These are phyloP conservation scores for Agrilus mali DNA, from an alignment of 2,888 invertebrate genomes.

Conservation along the genomic window DNA sequence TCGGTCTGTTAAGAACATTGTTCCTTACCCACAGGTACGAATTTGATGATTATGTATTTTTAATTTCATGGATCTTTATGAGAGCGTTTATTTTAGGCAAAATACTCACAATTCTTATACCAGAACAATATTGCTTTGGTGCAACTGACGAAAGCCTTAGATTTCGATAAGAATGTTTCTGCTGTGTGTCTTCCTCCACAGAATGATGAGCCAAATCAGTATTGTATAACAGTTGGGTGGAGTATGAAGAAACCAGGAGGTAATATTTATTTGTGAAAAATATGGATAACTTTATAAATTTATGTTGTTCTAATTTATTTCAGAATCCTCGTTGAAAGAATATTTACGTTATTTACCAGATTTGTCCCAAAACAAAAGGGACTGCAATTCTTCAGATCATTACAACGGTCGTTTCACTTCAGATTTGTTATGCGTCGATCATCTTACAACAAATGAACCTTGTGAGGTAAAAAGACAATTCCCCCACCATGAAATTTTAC, in stretches of 20 bases:
- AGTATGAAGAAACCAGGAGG: slow-evolving; percentile 38
- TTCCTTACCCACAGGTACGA: slow-evolving; percentile 41
- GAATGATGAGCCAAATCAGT: slow-evolving; percentile 35
- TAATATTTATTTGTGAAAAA: slow-evolving; percentile 15
- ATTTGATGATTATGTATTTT: background rate
- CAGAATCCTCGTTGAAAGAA: slow-evolving; percentile 36
- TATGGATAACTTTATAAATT: background rate
- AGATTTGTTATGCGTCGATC: slow-evolving; percentile 47
- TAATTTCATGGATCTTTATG: no score
- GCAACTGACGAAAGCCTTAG: slow-evolving; percentile 38
- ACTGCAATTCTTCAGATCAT: slow-evolving; percentile 49
- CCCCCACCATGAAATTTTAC: no score
- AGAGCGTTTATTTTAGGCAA: slow-evolving; percentile 26
- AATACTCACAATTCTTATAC: slow-evolving; percentile 44
- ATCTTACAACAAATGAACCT: slow-evolving; percentile 41
- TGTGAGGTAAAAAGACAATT: slow-evolving; percentile 54
- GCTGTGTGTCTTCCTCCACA: slow-evolving; percentile 43
- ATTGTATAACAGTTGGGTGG: slow-evolving; percentile 49
- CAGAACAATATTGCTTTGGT: slow-evolving; percentile 45
- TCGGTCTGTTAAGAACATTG: slow-evolving; percentile 32
- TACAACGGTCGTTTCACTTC: slow-evolving; percentile 44
- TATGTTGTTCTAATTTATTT: background rate
- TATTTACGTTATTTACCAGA: slow-evolving; percentile 42
- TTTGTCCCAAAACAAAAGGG: slow-evolving; percentile 38
- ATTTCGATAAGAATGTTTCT: slow-evolving; percentile 39